phyloP scores from a whole-genome alignment of 2,113 vertebrate genomes.

The Cettia cetti region DNA sequence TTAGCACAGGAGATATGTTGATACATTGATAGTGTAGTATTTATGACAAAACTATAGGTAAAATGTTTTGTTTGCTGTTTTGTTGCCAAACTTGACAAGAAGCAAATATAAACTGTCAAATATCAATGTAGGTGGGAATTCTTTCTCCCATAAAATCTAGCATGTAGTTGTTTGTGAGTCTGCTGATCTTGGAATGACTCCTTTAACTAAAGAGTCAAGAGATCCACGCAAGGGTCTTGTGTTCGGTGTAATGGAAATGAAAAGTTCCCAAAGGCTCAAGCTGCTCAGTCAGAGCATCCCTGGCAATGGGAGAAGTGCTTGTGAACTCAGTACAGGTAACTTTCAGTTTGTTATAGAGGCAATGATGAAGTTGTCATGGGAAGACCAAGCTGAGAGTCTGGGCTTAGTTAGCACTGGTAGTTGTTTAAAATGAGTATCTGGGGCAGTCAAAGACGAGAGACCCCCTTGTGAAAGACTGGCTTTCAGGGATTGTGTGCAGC shows the following conservation, averaged over 20 bases:
- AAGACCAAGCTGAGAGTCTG: not conserved
- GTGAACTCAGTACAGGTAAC: not conserved
- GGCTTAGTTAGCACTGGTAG: not conserved
- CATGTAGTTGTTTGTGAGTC: not conserved
- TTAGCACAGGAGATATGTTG: not conserved
- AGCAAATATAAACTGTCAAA: not conserved
- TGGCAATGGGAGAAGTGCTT: not conserved
- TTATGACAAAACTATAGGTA: not conserved
- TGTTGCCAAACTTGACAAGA: not conserved
- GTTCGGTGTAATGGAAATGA: not conserved
- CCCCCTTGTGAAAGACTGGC: no score
- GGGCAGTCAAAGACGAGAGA: not conserved
- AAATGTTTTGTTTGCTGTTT: not conserved
- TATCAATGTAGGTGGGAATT: not conserved
- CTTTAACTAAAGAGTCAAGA: not conserved
- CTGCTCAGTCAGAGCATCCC: not conserved
- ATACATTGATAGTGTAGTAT: not conserved
- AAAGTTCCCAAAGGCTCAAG: not conserved
- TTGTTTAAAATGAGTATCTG: not conserved
- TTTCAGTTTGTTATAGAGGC: not conserved
- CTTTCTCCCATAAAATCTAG: not conserved
- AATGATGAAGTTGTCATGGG: not conserved
- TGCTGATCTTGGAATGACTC: not conserved
- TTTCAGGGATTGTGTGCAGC: rapidly evolving
- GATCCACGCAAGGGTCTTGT: not conserved